phyloP scores from a whole-genome alignment of 1,140 invertebrate genomes.

The Rhagoletis pomonella region DNA sequence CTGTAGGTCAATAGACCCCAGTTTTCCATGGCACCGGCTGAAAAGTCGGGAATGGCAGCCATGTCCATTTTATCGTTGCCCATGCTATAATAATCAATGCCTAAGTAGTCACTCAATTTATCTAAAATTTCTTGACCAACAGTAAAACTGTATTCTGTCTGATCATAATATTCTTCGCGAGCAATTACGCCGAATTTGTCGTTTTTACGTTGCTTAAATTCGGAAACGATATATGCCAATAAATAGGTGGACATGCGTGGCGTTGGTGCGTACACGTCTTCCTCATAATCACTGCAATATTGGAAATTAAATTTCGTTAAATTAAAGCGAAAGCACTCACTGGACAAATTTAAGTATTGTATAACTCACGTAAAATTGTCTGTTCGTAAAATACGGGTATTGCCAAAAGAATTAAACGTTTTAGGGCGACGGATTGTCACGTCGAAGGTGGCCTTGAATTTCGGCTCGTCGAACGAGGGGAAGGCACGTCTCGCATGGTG shows the following conservation, averaged over 20 bases:
- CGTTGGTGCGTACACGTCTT: slow-evolving; percentile 78
- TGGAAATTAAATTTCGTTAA: background rate
- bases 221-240: slow-evolving; percentile 87
- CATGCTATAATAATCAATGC: slow-evolving; percentile 74
- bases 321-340: too few relatives aligned
- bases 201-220: slow-evolving; percentile 78
- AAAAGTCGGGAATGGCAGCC: slow-evolving; percentile 86
- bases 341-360: too few relatives aligned
- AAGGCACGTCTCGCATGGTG: slow-evolving; percentile 88
- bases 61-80: slow-evolving; percentile 80
- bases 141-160: slow-evolving; percentile 78
- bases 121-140: slow-evolving; percentile 74
- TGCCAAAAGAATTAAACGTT: slow-evolving; percentile 62
- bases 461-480: slow-evolving; percentile 93
- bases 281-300: slow-evolving; percentile 59
- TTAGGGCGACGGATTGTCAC: slow-evolving; percentile 78
- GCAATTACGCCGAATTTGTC: slow-evolving; percentile 82
- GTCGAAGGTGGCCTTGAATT: slow-evolving; percentile 86
- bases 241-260: slow-evolving; percentile 92
- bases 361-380: slow-evolving; percentile 61
- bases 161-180: slow-evolving; percentile 79
- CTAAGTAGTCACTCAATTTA: slow-evolving; percentile 74
- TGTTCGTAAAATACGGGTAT: slow-evolving; percentile 60
- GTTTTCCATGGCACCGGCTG: slow-evolving; percentile 90
- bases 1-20: slow-evolving; percentile 82